Evolutionary conservation across 2,888 invertebrate genomes (phyloP).

Genomic region (Drosophila stalkeri): DNA sequence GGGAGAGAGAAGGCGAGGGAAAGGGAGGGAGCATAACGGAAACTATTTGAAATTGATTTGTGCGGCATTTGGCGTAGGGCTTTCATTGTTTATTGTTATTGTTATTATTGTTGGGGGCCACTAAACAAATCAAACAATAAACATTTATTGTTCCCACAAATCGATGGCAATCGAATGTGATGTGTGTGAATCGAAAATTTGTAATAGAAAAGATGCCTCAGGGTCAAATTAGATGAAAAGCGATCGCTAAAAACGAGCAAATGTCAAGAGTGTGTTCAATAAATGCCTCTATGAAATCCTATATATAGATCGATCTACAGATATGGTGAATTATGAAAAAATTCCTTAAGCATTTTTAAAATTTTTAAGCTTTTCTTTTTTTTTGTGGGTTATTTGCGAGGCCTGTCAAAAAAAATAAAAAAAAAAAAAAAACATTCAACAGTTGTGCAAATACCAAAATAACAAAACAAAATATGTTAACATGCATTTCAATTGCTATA

Average conservation of each 20-base stretch:
- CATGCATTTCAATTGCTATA: conserved; percentile 60
- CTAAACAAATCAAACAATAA: conserved; percentile 77
- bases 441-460: conserved; percentile 65
- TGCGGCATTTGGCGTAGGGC: conserved; percentile 68
- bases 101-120: conserved; percentile 65
- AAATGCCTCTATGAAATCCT: conserved; percentile 37
- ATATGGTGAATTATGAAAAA: conserved; percentile 31
- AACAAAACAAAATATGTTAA: conserved; percentile 38
- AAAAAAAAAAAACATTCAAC: conserved; percentile 48
- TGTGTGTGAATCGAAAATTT: conserved; percentile 36
- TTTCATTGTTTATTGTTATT: conserved; percentile 68
- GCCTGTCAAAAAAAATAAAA: conserved; percentile 52
- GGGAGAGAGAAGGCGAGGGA: background rate
- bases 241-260: conserved; percentile 17
- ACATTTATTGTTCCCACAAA: conserved; percentile 70
- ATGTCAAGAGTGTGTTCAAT: conserved; percentile 66
- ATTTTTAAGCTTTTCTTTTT: conserved; percentile 11
- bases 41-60: conserved; percentile 56
- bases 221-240: conserved; percentile 1
- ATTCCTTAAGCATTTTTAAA: conserved; percentile 33
- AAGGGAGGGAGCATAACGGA: background rate
- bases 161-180: conserved; percentile 74
- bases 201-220: conserved; percentile 29
- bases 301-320: conserved; percentile 11
- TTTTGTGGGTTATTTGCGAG: conserved; percentile 58